Conservation (phyloP, 2,888 invertebrate species). For the Ditula angustiorana region DNA sequence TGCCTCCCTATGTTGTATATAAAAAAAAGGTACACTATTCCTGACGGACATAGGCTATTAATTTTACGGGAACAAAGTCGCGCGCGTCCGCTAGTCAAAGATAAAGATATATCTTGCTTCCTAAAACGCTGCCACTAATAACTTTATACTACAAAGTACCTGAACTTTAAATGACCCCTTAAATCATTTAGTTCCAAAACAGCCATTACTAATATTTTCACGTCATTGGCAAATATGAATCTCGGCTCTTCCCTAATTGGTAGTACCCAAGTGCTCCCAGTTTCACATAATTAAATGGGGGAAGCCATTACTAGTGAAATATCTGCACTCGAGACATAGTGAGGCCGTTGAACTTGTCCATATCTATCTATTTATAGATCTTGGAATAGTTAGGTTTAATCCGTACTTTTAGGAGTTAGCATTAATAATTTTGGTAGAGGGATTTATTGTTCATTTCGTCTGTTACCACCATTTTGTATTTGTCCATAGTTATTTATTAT, state of each 20-base stretch:
- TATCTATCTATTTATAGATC: slow-evolving; percentile 2
- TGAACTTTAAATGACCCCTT: background rate
- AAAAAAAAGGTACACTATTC: too few species aligned
- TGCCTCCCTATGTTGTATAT: too few species aligned
- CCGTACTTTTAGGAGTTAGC: background rate
- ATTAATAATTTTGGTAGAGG: background rate
- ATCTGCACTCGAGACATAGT: slow-evolving; percentile 15
- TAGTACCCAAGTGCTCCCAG: slow-evolving; percentile 12
- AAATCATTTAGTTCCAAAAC: slow-evolving; percentile 20
- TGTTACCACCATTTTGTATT: background rate
- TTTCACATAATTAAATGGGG: slow-evolving; percentile 29
- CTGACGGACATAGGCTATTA: too few species aligned
- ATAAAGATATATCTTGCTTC: too few species aligned
- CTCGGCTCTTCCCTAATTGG: slow-evolving; percentile 22
- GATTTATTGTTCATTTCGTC: background rate
- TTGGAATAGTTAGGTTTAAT: background rate
- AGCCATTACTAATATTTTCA: slow-evolving; percentile 23
- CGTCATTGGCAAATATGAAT: slow-evolving; percentile 20
- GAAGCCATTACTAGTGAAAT: slow-evolving; percentile 28
- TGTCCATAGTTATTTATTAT: too few species aligned
- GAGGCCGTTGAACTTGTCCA: slow-evolving; percentile 15
- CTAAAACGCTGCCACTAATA: background rate
- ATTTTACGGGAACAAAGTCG: too few species aligned
- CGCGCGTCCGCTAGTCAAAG: too few species aligned
- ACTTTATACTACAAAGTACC: background rate